These are phyloP conservation scores for Synergus gifuensis DNA, from an alignment of 2,888 invertebrate genomes.

Conservation along the genomic window DNA sequence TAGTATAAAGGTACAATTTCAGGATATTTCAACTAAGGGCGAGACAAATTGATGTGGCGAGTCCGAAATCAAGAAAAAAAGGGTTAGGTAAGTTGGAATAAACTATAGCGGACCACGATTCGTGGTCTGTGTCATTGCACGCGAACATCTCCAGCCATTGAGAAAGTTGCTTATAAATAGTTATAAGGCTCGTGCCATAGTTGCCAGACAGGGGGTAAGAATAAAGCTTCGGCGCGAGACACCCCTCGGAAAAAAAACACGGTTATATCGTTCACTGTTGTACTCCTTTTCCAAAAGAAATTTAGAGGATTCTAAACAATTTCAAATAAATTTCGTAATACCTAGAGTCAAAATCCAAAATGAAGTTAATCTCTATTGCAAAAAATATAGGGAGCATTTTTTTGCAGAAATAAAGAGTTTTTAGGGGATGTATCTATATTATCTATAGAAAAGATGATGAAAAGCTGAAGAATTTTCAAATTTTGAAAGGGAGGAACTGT, in stretches of 20 bases:
- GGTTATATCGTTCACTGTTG: constrained; percentile 22
- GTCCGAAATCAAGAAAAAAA: constrained; percentile 20
- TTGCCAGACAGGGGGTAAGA: constrained; percentile 27
- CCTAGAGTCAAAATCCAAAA: too few relatives aligned
- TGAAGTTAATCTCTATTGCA: too few relatives aligned
- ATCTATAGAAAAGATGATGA: too few relatives aligned
- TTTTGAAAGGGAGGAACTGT: too few relatives aligned
- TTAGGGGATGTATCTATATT: too few relatives aligned
- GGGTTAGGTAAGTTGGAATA: constrained; percentile 18
- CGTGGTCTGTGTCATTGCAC: constrained; percentile 34
- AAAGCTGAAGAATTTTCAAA: too few relatives aligned
- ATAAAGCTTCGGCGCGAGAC: constrained; percentile 23
- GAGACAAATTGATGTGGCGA: constrained; percentile 4
- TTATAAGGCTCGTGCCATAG: constrained; percentile 34
- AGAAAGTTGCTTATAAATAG: constrained; percentile 38
- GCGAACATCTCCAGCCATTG: constrained; percentile 29
- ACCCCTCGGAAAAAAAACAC: constrained; percentile 9
- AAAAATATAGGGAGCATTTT: too few relatives aligned
- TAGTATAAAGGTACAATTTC: neutral
- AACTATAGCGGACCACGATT: constrained; percentile 15
- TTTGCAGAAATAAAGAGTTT: too few relatives aligned
- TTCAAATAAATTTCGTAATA: too few relatives aligned
- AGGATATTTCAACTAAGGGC: neutral
- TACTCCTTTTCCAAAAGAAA: neutral
- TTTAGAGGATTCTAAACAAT: too few relatives aligned